phyloP scores from a whole-genome alignment of 2,797 vertebrate genomes.

The Rhinoraja longicauda region DNA sequence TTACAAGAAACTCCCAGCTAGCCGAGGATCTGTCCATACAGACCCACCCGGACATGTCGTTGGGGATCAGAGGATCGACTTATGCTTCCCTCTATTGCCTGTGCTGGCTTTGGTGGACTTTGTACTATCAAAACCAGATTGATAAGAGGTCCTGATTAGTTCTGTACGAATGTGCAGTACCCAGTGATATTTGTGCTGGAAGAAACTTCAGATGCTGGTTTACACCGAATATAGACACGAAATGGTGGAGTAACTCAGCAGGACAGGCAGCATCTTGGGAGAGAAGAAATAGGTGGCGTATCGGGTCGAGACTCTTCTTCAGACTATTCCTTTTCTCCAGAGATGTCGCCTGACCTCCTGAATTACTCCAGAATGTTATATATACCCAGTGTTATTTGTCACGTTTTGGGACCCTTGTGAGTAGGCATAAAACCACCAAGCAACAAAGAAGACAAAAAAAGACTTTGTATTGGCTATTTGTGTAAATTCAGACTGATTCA shows the following conservation, averaged over 20 bases:
- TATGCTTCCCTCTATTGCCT: neutral
- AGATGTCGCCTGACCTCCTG: too few relatives aligned
- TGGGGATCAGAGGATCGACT: neutral
- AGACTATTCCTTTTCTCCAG: too few relatives aligned
- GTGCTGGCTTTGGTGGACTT: neutral
- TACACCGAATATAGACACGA: too few relatives aligned
- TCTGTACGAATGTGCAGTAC: too few relatives aligned
- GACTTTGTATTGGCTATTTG: neutral
- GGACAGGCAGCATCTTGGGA: too few relatives aligned
- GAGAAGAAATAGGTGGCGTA: too few relatives aligned
- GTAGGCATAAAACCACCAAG: neutral
- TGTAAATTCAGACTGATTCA: neutral
- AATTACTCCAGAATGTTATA: too few relatives aligned
- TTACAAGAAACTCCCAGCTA: neutral
- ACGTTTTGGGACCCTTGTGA: neutral
- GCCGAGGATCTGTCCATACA: neutral
- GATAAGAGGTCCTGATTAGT: neutral
- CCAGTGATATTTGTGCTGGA: too few relatives aligned
- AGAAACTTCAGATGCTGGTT: too few relatives aligned
- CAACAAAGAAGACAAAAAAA: neutral
- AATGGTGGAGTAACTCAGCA: too few relatives aligned
- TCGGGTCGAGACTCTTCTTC: too few relatives aligned
- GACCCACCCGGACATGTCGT: neutral
- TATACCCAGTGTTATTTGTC: too few relatives aligned
- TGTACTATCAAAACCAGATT: neutral